These are phyloP conservation scores for Turdus rufiventris DNA, from an alignment of 2,113 vertebrate genomes.

Conservation along the genomic window DNA sequence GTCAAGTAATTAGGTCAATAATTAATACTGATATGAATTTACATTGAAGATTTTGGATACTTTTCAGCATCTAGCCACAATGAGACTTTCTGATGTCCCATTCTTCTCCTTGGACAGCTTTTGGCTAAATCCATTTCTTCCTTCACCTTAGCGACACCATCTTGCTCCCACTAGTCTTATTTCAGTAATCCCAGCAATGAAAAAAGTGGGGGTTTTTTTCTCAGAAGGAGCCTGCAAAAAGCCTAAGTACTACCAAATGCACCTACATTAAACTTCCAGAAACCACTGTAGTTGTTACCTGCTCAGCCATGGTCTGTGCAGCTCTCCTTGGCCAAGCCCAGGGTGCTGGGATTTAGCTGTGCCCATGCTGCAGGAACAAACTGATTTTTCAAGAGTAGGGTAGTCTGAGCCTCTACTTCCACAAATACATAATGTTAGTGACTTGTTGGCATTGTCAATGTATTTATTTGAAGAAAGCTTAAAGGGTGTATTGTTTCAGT, in stretches of 20 bases:
- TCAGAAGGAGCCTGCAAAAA: background rate
- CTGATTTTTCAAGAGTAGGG: rapidly evolving
- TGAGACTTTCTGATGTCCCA: background rate
- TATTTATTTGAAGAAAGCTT: background rate
- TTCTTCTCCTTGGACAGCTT: background rate
- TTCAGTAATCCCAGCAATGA: background rate
- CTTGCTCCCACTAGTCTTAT: background rate
- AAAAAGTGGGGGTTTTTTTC: background rate
- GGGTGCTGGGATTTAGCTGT: background rate
- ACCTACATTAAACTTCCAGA: background rate
- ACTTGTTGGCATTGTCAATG: background rate
- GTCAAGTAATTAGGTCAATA: background rate
- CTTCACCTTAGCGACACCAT: background rate
- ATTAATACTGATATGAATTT: background rate
- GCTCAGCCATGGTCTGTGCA: background rate
- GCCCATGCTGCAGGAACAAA: background rate
- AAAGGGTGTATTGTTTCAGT: background rate
- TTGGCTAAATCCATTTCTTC: background rate
- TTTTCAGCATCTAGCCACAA: background rate
- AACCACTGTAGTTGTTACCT: background rate
- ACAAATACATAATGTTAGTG: background rate
- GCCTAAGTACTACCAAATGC: background rate
- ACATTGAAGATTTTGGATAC: background rate
- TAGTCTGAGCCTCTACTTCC: background rate
- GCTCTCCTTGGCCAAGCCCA: background rate